Base-by-base conservation (phyloP, 2,113 vertebrate species). In the Etheostoma cragini region DNA sequence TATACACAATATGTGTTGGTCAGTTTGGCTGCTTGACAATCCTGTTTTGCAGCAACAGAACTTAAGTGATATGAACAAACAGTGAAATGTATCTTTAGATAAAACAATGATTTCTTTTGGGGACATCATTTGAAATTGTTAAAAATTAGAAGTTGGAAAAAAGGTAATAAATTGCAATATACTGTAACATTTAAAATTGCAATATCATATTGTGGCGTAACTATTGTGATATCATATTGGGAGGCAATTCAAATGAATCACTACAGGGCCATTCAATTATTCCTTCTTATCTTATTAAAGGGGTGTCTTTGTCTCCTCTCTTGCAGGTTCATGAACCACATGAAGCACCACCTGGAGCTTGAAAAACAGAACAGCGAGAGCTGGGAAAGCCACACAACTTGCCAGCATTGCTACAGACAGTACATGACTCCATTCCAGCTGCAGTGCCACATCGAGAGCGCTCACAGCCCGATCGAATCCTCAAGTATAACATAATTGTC, bases 351-450 rank as follows among this genome's bases (percentile, higher is more conserved):
- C 87, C 93, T 99, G 91, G 98, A 99, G 89, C 94, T 99, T 68
- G 98, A 99, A 86, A 99, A 99, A 89, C 98, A 99, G 92, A 98
- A 97, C 93, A 99, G 96, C 33, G 98, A 99, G 93, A 99, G 98
- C 14, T 99, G 97, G 97, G 98, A 99, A 88, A 98, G 96, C 93
- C 97, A 99, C 94, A 99, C 98, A 61, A 99, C 98, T 21, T 99
- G 98, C 88, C 98, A 99, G 89, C 98, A 99, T 91, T 99, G 98
- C 90, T 99, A 97, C 91, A 94, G 98, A 0, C 97, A 99, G 92
- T 99, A 99, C 87, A 95, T 96, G 82, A 99, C 98, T 4, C 98
- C 98, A 0, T 99, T 99, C 87, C 98, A 99, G 92, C 96, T 99
- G 90, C 98, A 99, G 94, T 99, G 98, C 91, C 98, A 99, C 94